Base-by-base conservation (phyloP, 2,797 vertebrate species). In the Sebastes matsubarae region DNA sequence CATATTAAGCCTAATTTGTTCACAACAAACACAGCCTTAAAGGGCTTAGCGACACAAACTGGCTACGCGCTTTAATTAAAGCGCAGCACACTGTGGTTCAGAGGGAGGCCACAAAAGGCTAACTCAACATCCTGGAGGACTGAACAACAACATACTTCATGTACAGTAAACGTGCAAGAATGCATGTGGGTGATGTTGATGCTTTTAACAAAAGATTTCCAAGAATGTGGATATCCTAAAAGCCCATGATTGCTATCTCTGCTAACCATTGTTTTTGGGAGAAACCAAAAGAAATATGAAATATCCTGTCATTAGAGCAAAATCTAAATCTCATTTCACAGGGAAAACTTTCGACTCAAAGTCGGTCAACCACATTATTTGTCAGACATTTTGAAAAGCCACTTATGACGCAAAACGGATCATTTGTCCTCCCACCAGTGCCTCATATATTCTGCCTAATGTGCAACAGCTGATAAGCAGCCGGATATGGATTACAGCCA, bases 401-500 rank as follows among this genome's bases (percentile, higher is more conserved):
- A 70, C 55, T 36, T 54, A 22, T 5, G 58, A 38, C 20, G 54
- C 36, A 11, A 11, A 29, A 29, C 25, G 30, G 61, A 36, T 69
- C 68, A 50, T 38, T 46, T 46, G 50, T 74, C 52, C 20, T 64
- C 60, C 65, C 54, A 6, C 25, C 64, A 38, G 55, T 6, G 68
- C 67, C 76, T 74, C 55, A 7, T 68, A 2, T 9, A 32, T 67
- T 72, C 78, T 20, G 54, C 55, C 68, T 86, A 58, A 78, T 82
- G 81, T 59, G 54, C 12, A 58, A 4, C 24, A 57, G 75, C 79
- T 82, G 79, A 88, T 82, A 68, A 61, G 36, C 42, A 65, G 73
- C 70, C 24, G 54, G 61, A 75, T 42, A 58, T 63, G 78, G 75
- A 27, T 3, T 5, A 0, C 32, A 11, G 68, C 85, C 82, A 87